These are phyloP conservation scores for Eumaeus atala DNA, from an alignment of 1,140 invertebrate species.

Conservation along the genomic window DNA sequence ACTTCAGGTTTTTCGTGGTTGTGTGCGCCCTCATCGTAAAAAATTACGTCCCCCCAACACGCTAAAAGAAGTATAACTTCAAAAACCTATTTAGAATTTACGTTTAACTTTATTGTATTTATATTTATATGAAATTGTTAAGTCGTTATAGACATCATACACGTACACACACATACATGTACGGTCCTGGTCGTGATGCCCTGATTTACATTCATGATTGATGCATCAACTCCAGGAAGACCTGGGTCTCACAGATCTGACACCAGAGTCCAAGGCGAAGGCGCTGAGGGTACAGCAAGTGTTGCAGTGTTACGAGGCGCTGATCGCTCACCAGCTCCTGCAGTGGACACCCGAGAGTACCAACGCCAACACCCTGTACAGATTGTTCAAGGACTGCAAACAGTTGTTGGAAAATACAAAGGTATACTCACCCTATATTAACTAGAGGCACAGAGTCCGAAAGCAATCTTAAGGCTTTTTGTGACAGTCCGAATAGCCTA, in stretches of 20 bases:
- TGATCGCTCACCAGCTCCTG: constrained; percentile 68
- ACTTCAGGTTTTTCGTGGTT: no score
- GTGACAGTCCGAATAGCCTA: no score
- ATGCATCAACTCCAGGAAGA: constrained; percentile 41
- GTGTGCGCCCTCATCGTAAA: no score
- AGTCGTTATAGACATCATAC: no score
- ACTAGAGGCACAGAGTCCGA: no score
- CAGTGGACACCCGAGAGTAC: constrained; percentile 58
- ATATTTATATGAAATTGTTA: no score
- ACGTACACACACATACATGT: no score
- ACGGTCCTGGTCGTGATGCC: background rate
- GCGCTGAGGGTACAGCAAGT: constrained; percentile 62
- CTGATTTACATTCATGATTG: background rate
- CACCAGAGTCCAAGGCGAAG: constrained; percentile 67
- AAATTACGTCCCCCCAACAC: no score
- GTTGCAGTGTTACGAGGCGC: constrained; percentile 67
- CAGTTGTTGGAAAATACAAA: constrained; percentile 70
- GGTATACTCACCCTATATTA: constrained; percentile 49
- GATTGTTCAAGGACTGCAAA: constrained; percentile 63
- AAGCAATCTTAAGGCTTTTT: no score
- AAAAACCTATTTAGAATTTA: no score
- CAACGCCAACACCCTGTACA: constrained; percentile 46
- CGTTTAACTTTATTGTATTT: no score
- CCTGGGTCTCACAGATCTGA: constrained; percentile 57
- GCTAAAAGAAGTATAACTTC: no score